Base-by-base conservation (phyloP, 2,797 vertebrate species). In the Sebastes cheni region DNA sequence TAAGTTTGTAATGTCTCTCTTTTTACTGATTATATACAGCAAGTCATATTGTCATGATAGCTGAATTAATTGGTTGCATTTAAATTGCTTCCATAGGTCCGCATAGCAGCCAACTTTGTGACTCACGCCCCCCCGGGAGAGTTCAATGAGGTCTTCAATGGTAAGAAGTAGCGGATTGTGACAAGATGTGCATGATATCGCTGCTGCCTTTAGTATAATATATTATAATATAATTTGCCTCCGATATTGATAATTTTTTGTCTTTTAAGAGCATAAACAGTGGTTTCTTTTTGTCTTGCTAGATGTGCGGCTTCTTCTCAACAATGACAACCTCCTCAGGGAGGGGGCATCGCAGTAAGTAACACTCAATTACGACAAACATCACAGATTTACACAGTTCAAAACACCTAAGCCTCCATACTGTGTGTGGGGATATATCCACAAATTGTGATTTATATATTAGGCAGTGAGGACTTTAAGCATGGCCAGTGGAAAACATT, bases 61-160 rank as follows among this genome's bases (percentile, higher is more conserved):
- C 14, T 71, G 9, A 50, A 52, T 68, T 58, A 25, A 81, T 23
- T 7, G 2, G 1, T 56, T 6, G 1, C 23, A 12, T 73, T 16
- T 14, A 5, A 78, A 84, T 90, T 82, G 16, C 88, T 86, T 72
- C 13, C 91, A 80, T 88, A 99, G 98, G 98, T 99, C 73, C 98
- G 98, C 93, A 97, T 99, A 95, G 97, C 98, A 6, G 97, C 98
- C 82, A 99, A 99, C 95, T 99, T 99, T 94, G 97, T 99, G 83
- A 98, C 97, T 91, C 98, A 99, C 87, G 97, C 98, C 81, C 98
- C 98, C 25, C 98, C 98, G 65, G 98, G 98, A 94, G 98, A 99
- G 95, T 99, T 99, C 93, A 99, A 99, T 88, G 98, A 99, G 72
- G 98, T 99, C 67, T 99, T 99, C 94, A 99, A 99, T 88, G 98